These are phyloP conservation scores for Podarcis siculus DNA, from an alignment of 2,797 vertebrate genomes.

Conservation along the genomic window DNA sequence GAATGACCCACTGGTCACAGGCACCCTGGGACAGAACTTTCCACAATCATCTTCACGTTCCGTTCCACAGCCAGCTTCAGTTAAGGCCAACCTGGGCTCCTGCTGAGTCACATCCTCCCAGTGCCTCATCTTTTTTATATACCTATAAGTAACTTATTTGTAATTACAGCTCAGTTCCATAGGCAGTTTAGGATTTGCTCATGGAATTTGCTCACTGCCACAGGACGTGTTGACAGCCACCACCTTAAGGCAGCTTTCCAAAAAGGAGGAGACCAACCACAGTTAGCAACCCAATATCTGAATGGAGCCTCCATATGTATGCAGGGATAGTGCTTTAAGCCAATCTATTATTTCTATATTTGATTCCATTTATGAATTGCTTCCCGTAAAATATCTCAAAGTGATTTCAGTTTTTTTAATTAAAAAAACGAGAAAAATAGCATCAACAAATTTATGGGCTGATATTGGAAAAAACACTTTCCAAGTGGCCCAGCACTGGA, in stretches of 20 bases:
- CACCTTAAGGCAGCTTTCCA: not conserved
- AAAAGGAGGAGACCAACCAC: not conserved
- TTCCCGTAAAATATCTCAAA: no score
- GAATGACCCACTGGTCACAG: constrained; percentile 47
- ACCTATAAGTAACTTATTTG: not conserved
- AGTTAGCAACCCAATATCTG: not conserved
- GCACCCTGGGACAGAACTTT: constrained; percentile 38
- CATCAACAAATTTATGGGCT: no score
- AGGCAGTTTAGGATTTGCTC: not conserved
- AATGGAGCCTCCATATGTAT: not conserved
- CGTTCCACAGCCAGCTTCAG: not conserved
- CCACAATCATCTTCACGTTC: not conserved
- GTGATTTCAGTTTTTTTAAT: no score
- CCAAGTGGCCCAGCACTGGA: no score
- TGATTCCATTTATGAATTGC: no score
- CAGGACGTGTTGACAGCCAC: not conserved
- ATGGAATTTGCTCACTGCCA: not conserved
- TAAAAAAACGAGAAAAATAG: no score
- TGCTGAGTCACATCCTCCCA: not conserved
- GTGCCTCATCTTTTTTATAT: not conserved
- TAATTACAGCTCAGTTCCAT: no score
- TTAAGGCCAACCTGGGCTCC: not conserved
- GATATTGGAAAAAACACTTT: no score
- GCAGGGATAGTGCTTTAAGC: not conserved
- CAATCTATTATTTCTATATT: no score